Evolutionary conservation across 2,888 invertebrate genomes (phyloP).

Genomic region (Spodoptera picta): DNA sequence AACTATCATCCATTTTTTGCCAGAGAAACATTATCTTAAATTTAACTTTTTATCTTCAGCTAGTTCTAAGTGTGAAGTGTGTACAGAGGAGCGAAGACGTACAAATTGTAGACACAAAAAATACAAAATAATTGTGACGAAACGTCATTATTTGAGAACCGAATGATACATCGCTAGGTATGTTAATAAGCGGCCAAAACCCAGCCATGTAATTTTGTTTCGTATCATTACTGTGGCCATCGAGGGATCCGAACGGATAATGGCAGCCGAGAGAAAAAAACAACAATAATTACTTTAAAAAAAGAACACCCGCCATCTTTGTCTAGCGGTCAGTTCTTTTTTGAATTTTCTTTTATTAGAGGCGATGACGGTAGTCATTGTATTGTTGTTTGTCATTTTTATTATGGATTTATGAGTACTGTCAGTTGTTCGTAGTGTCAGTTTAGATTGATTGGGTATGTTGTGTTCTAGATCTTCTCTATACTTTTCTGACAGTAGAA

Average conservation of each 20-base stretch:
- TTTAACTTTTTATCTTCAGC: too few species aligned
- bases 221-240: slow-evolving; percentile 81
- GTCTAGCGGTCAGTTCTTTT: slow-evolving; percentile 68
- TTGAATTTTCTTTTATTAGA: slow-evolving; percentile 44
- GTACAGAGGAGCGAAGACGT: slow-evolving; percentile 18
- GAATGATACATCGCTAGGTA: slow-evolving; percentile 82
- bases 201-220: slow-evolving; percentile 83
- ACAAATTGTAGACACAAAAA: slow-evolving; percentile 18
- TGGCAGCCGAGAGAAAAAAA: slow-evolving; percentile 75
- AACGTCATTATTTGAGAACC: slow-evolving; percentile 66
- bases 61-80: slow-evolving; percentile 19
- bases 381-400: slow-evolving; percentile 54
- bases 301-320: slow-evolving; percentile 68
- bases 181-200: slow-evolving; percentile 81
- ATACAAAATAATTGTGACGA: slow-evolving; percentile 50
- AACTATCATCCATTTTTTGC: too few species aligned
- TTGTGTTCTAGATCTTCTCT: slow-evolving; percentile 9
- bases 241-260: slow-evolving; percentile 76
- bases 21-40: too few species aligned
- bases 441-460: slow-evolving; percentile 19
- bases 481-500: slow-evolving; percentile 7
- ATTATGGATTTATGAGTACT: slow-evolving; percentile 34
- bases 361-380: slow-evolving; percentile 57
- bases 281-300: slow-evolving; percentile 75
- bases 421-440: slow-evolving; percentile 17